phyloP scores from a whole-genome alignment of 2,888 invertebrate species.

The Malthinus flaveolus region DNA sequence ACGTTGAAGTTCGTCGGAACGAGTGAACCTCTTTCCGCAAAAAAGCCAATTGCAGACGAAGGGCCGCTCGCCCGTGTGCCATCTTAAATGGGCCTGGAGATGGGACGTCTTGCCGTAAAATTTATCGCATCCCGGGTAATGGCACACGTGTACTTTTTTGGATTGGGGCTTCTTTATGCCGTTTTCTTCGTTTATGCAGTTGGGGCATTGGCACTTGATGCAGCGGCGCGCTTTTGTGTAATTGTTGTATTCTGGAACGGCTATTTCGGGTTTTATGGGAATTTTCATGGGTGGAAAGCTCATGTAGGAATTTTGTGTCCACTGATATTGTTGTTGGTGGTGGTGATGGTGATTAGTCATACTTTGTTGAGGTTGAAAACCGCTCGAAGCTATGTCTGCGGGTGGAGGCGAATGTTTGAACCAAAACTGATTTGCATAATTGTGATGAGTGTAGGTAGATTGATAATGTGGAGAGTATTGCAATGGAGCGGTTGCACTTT shows the following conservation, averaged over 20 bases:
- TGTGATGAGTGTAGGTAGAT: conserved; percentile 33
- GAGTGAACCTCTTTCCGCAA: conserved; percentile 88
- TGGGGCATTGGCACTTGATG: conserved; percentile 80
- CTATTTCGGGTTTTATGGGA: conserved; percentile 52
- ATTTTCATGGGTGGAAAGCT: conserved; percentile 47
- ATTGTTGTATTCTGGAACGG: conserved; percentile 43
- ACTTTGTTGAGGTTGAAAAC: conserved; percentile 58
- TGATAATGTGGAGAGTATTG: conserved; percentile 52
- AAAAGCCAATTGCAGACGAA: conserved; percentile 88
- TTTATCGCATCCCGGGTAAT: conserved; percentile 83
- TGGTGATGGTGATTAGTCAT: conserved; percentile 56
- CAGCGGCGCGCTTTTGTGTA: conserved; percentile 66
- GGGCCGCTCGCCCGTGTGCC: conserved; percentile 93
- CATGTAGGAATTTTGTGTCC: conserved; percentile 58
- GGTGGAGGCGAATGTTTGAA: conserved; percentile 52
- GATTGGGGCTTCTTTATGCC: conserved; percentile 79
- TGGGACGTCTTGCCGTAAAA: conserved; percentile 95
- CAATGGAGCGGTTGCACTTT: conserved; percentile 45
- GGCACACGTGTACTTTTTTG: conserved; percentile 83
- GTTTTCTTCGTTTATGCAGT: conserved; percentile 77
- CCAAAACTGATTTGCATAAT: conserved; percentile 49
- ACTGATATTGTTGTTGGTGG: conserved; percentile 55
- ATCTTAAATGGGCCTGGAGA: conserved; percentile 63
- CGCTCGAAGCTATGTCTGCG: conserved; percentile 49
- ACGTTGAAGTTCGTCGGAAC: conserved; percentile 88